A percentile compares a stretch with the other conserved stretches of the same genome.
These are phyloP conservation scores for Passer montanus DNA, from an alignment of 2,113 vertebrate species.

Conservation along the genomic window DNA sequence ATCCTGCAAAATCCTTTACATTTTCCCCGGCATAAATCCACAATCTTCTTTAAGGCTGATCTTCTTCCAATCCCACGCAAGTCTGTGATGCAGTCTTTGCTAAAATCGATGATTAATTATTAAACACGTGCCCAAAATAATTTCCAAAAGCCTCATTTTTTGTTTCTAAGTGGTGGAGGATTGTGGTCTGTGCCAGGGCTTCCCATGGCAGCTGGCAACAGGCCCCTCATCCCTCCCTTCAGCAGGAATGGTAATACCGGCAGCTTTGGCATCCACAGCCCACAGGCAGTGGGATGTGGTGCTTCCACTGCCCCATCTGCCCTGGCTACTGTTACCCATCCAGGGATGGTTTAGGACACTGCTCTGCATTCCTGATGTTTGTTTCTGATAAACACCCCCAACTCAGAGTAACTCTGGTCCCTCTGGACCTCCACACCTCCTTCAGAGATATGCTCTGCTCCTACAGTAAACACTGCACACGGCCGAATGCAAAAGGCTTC, in stretches of 20 bases:
- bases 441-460: background rate
- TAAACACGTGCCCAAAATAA: conserved; percentile 32
- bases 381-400: background rate
- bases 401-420: background rate
- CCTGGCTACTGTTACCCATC: background rate
- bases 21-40: conserved; percentile 54
- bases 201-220: background rate
- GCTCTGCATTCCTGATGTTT: background rate
- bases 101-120: conserved; percentile 52
- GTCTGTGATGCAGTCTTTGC: conserved; percentile 18
- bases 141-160: background rate
- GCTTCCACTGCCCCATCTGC: background rate
- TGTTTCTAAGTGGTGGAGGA: background rate
- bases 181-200: background rate
- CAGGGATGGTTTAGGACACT: background rate
- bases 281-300: background rate
- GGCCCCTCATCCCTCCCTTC: background rate
- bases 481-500: background rate
- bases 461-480: background rate
- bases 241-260: background rate
- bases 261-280: background rate
- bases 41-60: conserved; percentile 66
- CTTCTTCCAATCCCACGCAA: conserved; percentile 51
- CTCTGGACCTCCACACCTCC: background rate
- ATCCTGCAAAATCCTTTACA: conserved; percentile 61